phyloP scores from a whole-genome alignment of 2,797 vertebrate species.

The Anableps anableps region DNA sequence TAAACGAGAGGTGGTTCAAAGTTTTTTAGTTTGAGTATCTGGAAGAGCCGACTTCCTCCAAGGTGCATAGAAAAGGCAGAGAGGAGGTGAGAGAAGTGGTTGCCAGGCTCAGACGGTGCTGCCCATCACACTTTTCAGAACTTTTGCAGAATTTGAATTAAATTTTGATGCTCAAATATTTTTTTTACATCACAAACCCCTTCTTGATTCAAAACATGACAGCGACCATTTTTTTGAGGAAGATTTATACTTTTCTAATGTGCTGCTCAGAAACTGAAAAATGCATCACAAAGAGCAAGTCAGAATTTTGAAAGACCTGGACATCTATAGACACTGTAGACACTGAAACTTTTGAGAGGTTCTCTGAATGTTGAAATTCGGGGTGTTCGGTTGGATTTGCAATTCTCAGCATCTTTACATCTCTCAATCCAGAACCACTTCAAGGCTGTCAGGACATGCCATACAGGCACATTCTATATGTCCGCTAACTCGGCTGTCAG shows the following conservation, averaged over 20 bases:
- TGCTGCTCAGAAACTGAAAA: too few relatives aligned
- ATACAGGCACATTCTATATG: not conserved
- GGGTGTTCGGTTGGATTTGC: not conserved
- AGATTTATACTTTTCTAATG: too few relatives aligned
- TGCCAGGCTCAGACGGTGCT: not conserved
- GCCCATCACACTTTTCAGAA: not conserved
- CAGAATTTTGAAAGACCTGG: not conserved
- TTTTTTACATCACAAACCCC: not conserved
- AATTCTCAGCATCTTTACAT: not conserved
- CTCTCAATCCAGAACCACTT: constrained; percentile 7
- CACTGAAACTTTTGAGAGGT: not conserved
- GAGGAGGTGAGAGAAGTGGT: not conserved
- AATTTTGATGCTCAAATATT: not conserved
- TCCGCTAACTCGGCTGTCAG: constrained; percentile 26
- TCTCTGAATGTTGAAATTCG: not conserved
- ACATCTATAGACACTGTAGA: not conserved
- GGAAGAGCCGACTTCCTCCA: not conserved
- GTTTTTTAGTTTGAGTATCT: not conserved
- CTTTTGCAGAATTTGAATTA: not conserved
- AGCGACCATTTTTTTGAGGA: not conserved
- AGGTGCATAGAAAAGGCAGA: not conserved
- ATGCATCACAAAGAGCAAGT: too few relatives aligned
- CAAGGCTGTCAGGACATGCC: not conserved
- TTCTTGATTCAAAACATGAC: not conserved
- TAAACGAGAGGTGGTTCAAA: not conserved